phyloP scores from a whole-genome alignment of 1,140 invertebrate species.

The Melipona quadrifasciata region DNA sequence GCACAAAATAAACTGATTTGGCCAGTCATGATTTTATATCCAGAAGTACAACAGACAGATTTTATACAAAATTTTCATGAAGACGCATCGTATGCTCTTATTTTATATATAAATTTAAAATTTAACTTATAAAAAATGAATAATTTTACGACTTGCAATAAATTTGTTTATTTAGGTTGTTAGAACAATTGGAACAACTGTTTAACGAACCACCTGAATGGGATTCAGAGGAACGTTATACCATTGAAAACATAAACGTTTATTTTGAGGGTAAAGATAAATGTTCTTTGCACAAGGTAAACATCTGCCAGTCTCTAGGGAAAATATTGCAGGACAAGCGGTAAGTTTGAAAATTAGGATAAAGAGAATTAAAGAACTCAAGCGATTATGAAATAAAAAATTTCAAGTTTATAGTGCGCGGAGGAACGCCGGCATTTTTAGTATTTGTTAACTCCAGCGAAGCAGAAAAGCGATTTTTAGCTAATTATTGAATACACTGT shows the following conservation, averaged over 20 bases:
- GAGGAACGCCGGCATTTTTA: slow-evolving; percentile 82
- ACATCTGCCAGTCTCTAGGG: slow-evolving; percentile 83
- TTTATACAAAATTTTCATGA: slow-evolving; percentile 89
- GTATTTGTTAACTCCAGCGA: slow-evolving; percentile 79
- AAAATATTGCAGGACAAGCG: slow-evolving; percentile 85
- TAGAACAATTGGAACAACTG: slow-evolving; percentile 87
- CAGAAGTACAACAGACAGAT: slow-evolving; percentile 88
- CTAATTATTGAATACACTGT: slow-evolving; percentile 42
- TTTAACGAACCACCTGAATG: slow-evolving; percentile 88
- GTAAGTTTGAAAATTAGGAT: slow-evolving; percentile 74
- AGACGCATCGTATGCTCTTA: slow-evolving; percentile 83
- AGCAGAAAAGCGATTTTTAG: slow-evolving; percentile 78
- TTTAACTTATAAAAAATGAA: not conserved
- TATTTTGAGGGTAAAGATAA: slow-evolving; percentile 90
- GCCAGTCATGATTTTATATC: slow-evolving; percentile 93
- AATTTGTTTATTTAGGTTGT: slow-evolving; percentile 82
- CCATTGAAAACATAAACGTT: slow-evolving; percentile 85
- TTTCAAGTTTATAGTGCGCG: slow-evolving; percentile 81
- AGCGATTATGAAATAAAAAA: slow-evolving; percentile 23
- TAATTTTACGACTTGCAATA: not conserved
- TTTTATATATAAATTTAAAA: not conserved
- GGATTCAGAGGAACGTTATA: slow-evolving; percentile 89
- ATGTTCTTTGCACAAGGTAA: slow-evolving; percentile 85
- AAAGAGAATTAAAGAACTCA: not conserved
- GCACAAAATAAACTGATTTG: slow-evolving; percentile 86